Conservation (phyloP, 2,113 vertebrate species). For the Addax nasomaculatus region DNA sequence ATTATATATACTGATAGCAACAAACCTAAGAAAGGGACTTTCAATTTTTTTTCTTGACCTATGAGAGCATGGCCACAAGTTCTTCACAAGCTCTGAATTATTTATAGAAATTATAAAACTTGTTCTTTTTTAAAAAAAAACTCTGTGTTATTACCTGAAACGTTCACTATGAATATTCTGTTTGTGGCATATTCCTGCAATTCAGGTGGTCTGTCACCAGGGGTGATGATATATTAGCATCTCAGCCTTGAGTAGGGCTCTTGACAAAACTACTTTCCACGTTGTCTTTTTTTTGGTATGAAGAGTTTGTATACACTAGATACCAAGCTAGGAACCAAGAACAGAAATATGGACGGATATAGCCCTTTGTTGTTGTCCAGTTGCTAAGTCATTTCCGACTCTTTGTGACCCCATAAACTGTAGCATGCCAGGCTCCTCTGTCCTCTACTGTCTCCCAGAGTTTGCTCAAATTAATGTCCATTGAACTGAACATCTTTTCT, state of each 20-base stretch:
- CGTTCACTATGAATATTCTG: too few species aligned
- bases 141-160: background rate
- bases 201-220: background rate
- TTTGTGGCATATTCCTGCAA: background rate
- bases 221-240: background rate
- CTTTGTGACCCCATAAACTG: background rate
- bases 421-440: background rate
- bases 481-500: background rate
- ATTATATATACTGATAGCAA: background rate
- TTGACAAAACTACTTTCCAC: background rate
- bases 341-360: background rate
- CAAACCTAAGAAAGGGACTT: background rate
- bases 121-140: background rate
- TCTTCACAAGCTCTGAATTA: background rate
- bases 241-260: background rate
- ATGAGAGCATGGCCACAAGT: background rate
- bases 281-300: background rate
- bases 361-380: background rate
- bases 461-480: background rate
- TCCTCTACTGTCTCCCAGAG: background rate
- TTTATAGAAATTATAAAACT: background rate
- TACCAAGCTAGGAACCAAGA: background rate
- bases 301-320: background rate
- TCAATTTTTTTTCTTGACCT: background rate
- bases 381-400: fast-evolving